Evolutionary conservation across 2,888 invertebrate genomes (phyloP).

Genomic region (Ochropleura plecta): DNA sequence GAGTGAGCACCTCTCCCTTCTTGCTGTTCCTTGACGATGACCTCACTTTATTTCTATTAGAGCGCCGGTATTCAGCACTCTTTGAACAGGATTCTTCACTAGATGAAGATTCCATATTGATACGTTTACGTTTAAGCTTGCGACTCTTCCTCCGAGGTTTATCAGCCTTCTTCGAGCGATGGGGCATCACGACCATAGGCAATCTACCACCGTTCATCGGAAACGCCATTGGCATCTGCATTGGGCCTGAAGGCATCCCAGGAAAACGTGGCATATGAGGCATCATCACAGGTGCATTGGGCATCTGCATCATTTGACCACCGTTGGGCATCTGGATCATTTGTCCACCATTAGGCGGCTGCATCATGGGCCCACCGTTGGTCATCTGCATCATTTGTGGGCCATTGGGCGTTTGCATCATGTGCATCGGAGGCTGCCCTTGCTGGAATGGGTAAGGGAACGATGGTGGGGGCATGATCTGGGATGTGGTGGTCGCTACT

Average conservation of each 20-base stretch:
- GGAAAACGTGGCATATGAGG: constrained; percentile 68
- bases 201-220: constrained; percentile 73
- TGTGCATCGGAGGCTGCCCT: constrained; percentile 34
- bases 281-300: constrained; percentile 57
- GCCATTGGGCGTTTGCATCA: constrained; percentile 42
- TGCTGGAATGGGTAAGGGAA: constrained; percentile 48
- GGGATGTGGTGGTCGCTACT: constrained; percentile 39
- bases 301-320: constrained; percentile 53
- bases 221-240: constrained; percentile 65
- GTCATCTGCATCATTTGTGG: constrained; percentile 60
- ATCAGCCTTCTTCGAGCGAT: constrained; percentile 73
- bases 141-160: constrained; percentile 59
- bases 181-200: constrained; percentile 84
- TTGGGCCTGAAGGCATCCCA: constrained; percentile 61
- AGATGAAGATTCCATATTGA: constrained; percentile 61
- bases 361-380: constrained; percentile 47
- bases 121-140: constrained; percentile 60
- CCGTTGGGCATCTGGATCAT: constrained; percentile 51
- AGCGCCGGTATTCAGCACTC: constrained; percentile 56
- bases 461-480: constrained; percentile 47
- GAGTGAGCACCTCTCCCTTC: constrained; percentile 80
- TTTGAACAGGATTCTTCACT: constrained; percentile 66
- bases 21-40: constrained; percentile 47
- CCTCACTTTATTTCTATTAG: constrained; percentile 36
- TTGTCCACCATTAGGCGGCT: constrained; percentile 60